Conservation (phyloP, 2,113 vertebrate species). For the Stigmatopora argus region DNA sequence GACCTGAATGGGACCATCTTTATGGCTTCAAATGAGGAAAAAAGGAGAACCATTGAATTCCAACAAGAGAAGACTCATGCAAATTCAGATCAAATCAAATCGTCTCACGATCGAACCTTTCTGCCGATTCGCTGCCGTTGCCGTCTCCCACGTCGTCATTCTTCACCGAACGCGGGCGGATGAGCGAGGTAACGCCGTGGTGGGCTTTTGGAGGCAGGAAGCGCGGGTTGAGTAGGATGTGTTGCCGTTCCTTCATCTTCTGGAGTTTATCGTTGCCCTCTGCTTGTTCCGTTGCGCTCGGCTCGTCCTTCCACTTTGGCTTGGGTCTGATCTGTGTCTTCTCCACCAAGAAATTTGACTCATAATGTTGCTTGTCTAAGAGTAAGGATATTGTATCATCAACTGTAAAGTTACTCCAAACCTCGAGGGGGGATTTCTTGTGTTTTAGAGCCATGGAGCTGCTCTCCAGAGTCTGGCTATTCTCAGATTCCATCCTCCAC, state of each 20-base stretch:
- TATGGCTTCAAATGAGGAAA: constrained; percentile 37
- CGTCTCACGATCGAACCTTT: constrained; percentile 63
- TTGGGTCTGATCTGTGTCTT: constrained; percentile 33
- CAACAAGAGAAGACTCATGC: neutral
- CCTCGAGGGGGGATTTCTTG: constrained; percentile 40
- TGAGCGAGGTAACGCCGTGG: constrained; percentile 73
- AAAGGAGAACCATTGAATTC: constrained; percentile 14
- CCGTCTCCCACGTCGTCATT: constrained; percentile 17
- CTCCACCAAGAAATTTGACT: too few relatives aligned
- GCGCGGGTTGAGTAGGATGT: constrained; percentile 81
- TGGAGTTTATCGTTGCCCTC: constrained; percentile 49
- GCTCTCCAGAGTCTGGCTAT: constrained; percentile 39
- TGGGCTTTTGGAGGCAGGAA: constrained; percentile 74
- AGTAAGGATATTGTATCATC: neutral
- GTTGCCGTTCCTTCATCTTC: constrained; percentile 63
- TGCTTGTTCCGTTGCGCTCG: constrained; percentile 41
- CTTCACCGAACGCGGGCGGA: constrained; percentile 54
- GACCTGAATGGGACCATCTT: constrained; percentile 62
- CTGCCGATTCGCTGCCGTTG: constrained; percentile 5
- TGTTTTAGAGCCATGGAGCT: constrained; percentile 7
- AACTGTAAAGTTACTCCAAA: constrained; percentile 27
- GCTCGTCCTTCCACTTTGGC: constrained; percentile 49
- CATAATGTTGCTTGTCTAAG: neutral
- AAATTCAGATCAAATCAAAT: too few relatives aligned
- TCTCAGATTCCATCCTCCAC: constrained; percentile 37